phyloP scores from a whole-genome alignment of 2,797 vertebrate genomes.

The Leucoraja ocellata region DNA sequence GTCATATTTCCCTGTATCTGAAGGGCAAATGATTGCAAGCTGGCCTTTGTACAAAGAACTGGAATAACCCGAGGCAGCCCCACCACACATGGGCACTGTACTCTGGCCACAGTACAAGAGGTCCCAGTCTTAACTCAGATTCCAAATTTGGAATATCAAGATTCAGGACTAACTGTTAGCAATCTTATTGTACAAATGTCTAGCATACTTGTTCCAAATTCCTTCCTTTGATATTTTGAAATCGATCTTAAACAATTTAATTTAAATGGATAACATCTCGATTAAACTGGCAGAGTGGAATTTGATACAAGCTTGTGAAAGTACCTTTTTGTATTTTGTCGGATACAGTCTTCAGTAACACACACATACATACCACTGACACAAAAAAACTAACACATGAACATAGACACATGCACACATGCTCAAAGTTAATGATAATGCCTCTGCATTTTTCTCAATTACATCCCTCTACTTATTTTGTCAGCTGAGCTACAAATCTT shows the following conservation, averaged over 20 bases:
- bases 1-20: neutral
- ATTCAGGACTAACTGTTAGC: neutral
- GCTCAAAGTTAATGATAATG: no score
- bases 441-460: neutral
- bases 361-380: no score
- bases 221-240: neutral
- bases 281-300: neutral
- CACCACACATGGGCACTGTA: neutral
- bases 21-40: neutral
- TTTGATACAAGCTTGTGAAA: neutral
- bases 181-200: neutral
- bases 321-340: neutral
- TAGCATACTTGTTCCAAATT: neutral
- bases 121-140: neutral
- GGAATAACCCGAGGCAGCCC: neutral
- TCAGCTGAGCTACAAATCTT: neutral
- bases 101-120: neutral
- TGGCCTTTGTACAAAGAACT: neutral
- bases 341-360: neutral
- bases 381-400: neutral
- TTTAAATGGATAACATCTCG: neutral
- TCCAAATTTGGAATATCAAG: constrained; percentile 1
- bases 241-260: neutral
- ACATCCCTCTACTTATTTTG: neutral
- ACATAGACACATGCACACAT: neutral